These are phyloP conservation scores for Polia nebulosa DNA, from an alignment of 2,888 invertebrate species.

Conservation along the genomic window DNA sequence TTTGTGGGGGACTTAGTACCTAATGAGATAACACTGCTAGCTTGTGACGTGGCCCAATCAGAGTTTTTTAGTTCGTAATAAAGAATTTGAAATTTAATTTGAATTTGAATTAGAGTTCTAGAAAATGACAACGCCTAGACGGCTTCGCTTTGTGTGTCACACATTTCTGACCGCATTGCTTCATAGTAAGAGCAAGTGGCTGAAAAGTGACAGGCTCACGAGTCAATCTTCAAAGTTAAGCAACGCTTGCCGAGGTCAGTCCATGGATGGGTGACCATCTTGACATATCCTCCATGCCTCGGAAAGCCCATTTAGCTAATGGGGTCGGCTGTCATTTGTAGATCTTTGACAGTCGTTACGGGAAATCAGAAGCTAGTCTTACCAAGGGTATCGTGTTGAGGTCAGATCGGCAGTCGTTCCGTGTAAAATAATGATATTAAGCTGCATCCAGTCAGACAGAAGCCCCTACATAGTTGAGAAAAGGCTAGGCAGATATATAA, in stretches of 20 bases:
- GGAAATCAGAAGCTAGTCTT: background rate
- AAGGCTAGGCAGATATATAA: too few relatives aligned
- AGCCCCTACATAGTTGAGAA: too few relatives aligned
- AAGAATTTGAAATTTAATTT: too few relatives aligned
- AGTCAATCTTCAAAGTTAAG: background rate
- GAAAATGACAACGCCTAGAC: background rate
- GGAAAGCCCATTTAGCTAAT: background rate
- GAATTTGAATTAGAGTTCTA: background rate
- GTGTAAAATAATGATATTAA: too few relatives aligned
- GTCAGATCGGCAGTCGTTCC: too few relatives aligned
- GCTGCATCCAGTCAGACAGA: too few relatives aligned
- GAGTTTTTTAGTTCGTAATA: too few relatives aligned
- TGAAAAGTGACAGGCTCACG: too few relatives aligned
- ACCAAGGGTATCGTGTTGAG: background rate
- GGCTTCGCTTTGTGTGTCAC: background rate
- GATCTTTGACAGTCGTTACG: background rate
- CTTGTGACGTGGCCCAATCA: background rate
- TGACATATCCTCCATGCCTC: background rate
- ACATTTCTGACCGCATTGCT: too few relatives aligned
- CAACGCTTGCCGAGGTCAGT: too few relatives aligned
- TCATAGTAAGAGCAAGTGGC: too few relatives aligned
- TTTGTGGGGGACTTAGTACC: background rate
- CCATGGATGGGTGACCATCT: background rate
- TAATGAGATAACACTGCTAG: background rate
- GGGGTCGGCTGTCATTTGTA: background rate